Evolutionary conservation across 2,888 invertebrate genomes (phyloP).

Genomic region (Noctua janthe): DNA sequence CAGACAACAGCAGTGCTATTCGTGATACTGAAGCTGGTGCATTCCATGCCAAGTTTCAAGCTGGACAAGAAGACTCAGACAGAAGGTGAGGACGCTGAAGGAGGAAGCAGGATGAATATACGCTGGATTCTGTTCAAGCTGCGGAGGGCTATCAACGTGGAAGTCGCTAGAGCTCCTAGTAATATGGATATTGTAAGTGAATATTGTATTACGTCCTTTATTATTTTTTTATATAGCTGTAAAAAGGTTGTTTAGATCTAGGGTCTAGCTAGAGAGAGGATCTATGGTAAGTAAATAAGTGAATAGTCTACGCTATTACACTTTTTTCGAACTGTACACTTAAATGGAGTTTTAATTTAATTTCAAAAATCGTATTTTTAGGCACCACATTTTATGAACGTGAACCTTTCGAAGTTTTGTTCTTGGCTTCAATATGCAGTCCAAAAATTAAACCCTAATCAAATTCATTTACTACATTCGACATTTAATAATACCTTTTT

Average conservation of each 20-base stretch:
- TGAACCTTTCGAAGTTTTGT: no score
- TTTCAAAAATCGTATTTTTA: no score
- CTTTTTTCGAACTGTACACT: no score
- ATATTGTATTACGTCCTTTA: background rate
- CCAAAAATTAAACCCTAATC: no score
- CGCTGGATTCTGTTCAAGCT: slow-evolving; percentile 94
- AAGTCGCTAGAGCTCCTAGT: slow-evolving; percentile 93
- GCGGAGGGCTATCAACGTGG: slow-evolving; percentile 94
- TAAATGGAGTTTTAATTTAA: no score
- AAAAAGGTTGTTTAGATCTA: no score
- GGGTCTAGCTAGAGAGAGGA: no score
- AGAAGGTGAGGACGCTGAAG: slow-evolving; percentile 78
- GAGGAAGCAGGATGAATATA: slow-evolving; percentile 91
- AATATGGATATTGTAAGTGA: slow-evolving; percentile 92
- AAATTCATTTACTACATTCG: background rate
- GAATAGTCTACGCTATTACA: no score
- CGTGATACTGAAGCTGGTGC: slow-evolving; percentile 89
- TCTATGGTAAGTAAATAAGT: no score
- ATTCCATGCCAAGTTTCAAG: slow-evolving; percentile 78
- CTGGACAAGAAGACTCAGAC: slow-evolving; percentile 72
- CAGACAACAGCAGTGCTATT: slow-evolving; percentile 89
- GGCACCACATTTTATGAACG: no score
- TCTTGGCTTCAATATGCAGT: no score
- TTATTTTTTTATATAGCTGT: background rate
- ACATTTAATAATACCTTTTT: background rate